phyloP scores from a whole-genome alignment of 2,113 vertebrate genomes.

The Gallinago paraguaiae region DNA sequence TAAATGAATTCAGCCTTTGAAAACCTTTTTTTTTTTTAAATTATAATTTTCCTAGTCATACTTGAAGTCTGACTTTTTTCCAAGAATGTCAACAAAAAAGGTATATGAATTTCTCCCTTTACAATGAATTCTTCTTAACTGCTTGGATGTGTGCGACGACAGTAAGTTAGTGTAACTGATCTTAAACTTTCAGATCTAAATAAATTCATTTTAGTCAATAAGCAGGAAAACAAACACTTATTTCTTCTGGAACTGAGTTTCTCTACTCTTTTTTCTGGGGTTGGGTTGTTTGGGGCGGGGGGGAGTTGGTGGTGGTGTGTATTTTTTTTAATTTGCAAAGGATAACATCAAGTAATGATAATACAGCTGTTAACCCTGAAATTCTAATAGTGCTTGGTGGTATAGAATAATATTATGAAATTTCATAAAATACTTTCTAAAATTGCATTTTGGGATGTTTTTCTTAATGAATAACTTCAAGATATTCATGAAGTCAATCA shows the following conservation, averaged over 20 bases:
- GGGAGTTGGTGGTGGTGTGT: background rate
- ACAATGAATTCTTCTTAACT: conserved; percentile 42
- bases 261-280: background rate
- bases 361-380: background rate
- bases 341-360: background rate
- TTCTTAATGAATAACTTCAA: background rate
- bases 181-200: background rate
- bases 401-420: background rate
- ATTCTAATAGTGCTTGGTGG: background rate
- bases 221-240: background rate
- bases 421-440: background rate
- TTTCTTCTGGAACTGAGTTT: background rate
- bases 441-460: background rate
- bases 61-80: conserved; percentile 57
- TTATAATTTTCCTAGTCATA: background rate
- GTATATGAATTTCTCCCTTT: conserved; percentile 23
- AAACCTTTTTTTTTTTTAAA: background rate
- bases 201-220: background rate
- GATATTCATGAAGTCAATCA: background rate
- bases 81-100: conserved; percentile 45
- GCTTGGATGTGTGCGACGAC: conserved; percentile 14
- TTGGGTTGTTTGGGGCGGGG: background rate
- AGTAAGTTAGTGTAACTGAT: conserved; percentile 29
- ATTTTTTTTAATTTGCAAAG: background rate
- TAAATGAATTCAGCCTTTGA: conserved; percentile 72